These are phyloP conservation scores for Phaethornis superciliosus DNA, from an alignment of 2,113 vertebrate species.

Conservation along the genomic window DNA sequence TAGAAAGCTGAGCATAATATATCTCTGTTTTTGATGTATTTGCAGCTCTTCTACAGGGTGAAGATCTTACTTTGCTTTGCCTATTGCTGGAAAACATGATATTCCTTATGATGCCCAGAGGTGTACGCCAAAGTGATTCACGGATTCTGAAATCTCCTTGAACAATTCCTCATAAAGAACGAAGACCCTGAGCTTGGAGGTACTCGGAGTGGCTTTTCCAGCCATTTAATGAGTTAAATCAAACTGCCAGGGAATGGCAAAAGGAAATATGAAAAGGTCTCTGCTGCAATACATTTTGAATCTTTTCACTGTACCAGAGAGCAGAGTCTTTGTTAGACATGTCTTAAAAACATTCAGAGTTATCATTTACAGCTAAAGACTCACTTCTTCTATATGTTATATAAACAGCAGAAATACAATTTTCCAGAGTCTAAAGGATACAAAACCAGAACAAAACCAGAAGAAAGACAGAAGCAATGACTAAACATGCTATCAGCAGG, in stretches of 20 bases:
- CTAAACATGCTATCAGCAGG: background rate
- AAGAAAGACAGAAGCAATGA: background rate
- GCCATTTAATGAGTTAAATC: constrained; percentile 1
- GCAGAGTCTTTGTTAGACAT: background rate
- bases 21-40: background rate
- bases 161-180: background rate
- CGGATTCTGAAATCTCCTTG: background rate
- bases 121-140: background rate
- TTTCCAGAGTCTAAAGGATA: background rate
- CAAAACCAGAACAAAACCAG: background rate
- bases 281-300: background rate
- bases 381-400: background rate
- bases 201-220: background rate
- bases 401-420: background rate
- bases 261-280: background rate
- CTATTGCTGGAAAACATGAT: background rate
- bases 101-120: background rate
- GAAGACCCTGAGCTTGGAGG: background rate
- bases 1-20: background rate
- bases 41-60: background rate
- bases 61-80: background rate
- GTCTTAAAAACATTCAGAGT: background rate
- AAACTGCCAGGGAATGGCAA: background rate
- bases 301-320: background rate
- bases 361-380: background rate